These are phyloP conservation scores for Temnothorax rugatulus DNA, from an alignment of 2,888 invertebrate species.

Conservation along the genomic window DNA sequence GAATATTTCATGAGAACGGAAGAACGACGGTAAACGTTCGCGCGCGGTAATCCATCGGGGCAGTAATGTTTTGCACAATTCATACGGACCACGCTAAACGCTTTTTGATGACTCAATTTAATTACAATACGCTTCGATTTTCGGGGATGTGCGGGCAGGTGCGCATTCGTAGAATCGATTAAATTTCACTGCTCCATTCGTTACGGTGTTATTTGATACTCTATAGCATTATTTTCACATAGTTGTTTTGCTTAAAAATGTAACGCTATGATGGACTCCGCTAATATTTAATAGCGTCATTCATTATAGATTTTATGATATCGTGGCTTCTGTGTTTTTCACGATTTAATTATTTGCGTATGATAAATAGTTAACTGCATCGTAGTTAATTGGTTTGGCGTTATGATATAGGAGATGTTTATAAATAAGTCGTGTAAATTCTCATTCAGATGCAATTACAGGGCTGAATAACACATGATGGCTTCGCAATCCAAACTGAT, in stretches of 20 bases:
- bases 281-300: slow-evolving; percentile 12
- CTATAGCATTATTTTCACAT: not conserved
- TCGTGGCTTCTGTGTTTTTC: not conserved
- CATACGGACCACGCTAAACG: slow-evolving; percentile 36
- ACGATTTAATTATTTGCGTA: not conserved
- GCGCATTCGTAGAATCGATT: slow-evolving; percentile 34
- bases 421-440: slow-evolving; percentile 27
- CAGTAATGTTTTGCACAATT: slow-evolving; percentile 53
- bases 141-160: slow-evolving; percentile 16
- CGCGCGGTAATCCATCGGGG: slow-evolving; percentile 51
- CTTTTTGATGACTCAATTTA: slow-evolving; percentile 54
- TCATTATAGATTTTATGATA: slow-evolving; percentile 23
- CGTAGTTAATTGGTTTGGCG: slow-evolving; percentile 14
- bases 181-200: slow-evolving; percentile 23
- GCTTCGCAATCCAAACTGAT: slow-evolving; percentile 32
- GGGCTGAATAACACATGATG: slow-evolving; percentile 10
- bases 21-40: slow-evolving; percentile 47
- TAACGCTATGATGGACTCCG: not conserved
- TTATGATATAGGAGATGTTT: not conserved
- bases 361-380: not conserved
- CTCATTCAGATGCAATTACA: slow-evolving; percentile 20
- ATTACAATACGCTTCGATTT: slow-evolving; percentile 54
- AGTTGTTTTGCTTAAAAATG: slow-evolving; percentile 10
- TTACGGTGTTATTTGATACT: slow-evolving; percentile 29
- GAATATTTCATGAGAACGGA: slow-evolving; percentile 52